Base-by-base conservation (phyloP, 1,140 invertebrate genomes). In the Lordiphosa collinella region DNA sequence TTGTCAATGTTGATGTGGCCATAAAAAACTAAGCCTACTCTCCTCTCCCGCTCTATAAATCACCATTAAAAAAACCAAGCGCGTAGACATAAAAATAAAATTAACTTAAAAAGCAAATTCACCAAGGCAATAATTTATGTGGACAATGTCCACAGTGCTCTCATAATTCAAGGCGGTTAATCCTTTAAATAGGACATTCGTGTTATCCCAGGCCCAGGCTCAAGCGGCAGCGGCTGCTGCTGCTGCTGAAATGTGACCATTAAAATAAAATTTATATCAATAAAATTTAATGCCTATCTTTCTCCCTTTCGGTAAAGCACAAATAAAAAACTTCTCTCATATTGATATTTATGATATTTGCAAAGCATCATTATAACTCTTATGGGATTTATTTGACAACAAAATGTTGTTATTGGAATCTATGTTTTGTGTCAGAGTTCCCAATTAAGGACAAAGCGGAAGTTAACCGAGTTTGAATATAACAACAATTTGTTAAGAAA, bases 51-150 rank as follows among this genome's bases (percentile, higher is more conserved):
- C 14, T 37, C 13, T 66, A 84, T 82, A 82, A 84, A 82, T 82
- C 78, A 82, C 78, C 78, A 84, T 82, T 82, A 82, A 84, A 82
- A 82, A 82, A 73, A 76, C 59, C 63, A 41, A 65, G 55, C 71
- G 72, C 76, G 78, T 84, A 12, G 65, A 78, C 79, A 85, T 85
- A 80, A 85, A 44, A 86, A 85, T 80, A 72, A 85, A 85, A 85
- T 85, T 86, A 85, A 85, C 79, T 85, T 80, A 82, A 85, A 85
- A 86, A 85, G 82, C 79, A 85, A 85, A 85, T 85, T 82, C 69
- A 51, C 31, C 38, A 22, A 22, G 73, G 29, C 41, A 58, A 80
- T 85, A 85, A 80, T 71, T 82, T 75, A 80, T 82, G 71, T 76
- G 70, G 47, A 25, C 40, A 53, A 56, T 62, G 55, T 53, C 54